These are phyloP conservation scores for Neoitamus cyanurus DNA, from an alignment of 2,888 invertebrate genomes.

Conservation along the genomic window DNA sequence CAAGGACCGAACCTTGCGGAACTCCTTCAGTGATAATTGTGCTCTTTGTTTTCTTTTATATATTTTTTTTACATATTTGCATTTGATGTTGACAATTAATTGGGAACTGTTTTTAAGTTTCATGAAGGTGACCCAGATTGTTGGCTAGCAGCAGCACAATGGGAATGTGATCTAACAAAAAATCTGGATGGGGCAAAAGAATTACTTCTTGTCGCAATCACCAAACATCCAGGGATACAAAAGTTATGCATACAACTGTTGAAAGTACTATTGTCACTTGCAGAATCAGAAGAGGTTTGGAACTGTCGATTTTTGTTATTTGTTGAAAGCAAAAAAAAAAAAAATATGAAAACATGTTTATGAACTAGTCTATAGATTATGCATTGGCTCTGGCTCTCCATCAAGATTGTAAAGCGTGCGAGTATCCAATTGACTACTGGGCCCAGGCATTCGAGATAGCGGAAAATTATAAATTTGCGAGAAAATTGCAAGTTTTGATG, in stretches of 20 bases:
- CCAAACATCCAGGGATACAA: conserved; percentile 77
- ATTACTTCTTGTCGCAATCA: conserved; percentile 79
- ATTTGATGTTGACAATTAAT: too few relatives aligned
- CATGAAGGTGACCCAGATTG: conserved; percentile 79
- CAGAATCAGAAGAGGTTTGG: conserved; percentile 56
- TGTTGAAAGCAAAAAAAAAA: conserved; percentile 62
- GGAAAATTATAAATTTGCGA: conserved; percentile 71
- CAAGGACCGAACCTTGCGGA: too few relatives aligned
- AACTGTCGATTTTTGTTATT: conserved; percentile 58
- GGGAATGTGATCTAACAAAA: conserved; percentile 77
- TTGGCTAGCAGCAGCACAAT: conserved; percentile 84
- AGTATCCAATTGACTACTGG: conserved; percentile 70
- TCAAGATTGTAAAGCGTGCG: conserved; percentile 71
- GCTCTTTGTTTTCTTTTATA: too few relatives aligned
- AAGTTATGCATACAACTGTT: conserved; percentile 78
- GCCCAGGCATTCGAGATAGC: conserved; percentile 72
- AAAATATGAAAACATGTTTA: too few relatives aligned
- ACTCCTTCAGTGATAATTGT: too few relatives aligned
- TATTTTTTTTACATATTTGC: too few relatives aligned
- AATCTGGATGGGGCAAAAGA: conserved; percentile 77
- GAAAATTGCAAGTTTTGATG: conserved; percentile 70
- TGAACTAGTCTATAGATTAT: conserved; percentile 52
- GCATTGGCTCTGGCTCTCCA: conserved; percentile 60
- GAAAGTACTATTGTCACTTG: conserved; percentile 63
- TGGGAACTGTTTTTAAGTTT: conserved; percentile 68